Conservation (phyloP, 2,113 vertebrate genomes). For the Sus scrofa region T2T-Sscrofa CM000826.6:76319501-76320000, state of each 20-base stretch:
- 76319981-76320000: conserved; percentile 97
- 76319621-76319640: neutral
- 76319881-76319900: neutral
- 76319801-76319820: neutral
- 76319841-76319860: no score
- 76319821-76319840: neutral
- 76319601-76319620: neutral
- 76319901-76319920: conserved; percentile 87
- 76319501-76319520: no score
- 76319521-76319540: no score
- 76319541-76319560: neutral
- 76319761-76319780: neutral
- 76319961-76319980: conserved; percentile 97
- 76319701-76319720: neutral
- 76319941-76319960: conserved; percentile 99
- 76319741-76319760: neutral
- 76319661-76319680: neutral
- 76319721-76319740: neutral
- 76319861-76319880: neutral
- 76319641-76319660: neutral
- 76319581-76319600: neutral
- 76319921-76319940: conserved; percentile 99
- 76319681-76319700: no score
- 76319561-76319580: neutral
- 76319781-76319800: neutral